A percentile compares a stretch with the other conserved stretches of the same genome.
Conservation (phyloP, 2,888 invertebrate genomes). For the Acrobasis repandana region DNA sequence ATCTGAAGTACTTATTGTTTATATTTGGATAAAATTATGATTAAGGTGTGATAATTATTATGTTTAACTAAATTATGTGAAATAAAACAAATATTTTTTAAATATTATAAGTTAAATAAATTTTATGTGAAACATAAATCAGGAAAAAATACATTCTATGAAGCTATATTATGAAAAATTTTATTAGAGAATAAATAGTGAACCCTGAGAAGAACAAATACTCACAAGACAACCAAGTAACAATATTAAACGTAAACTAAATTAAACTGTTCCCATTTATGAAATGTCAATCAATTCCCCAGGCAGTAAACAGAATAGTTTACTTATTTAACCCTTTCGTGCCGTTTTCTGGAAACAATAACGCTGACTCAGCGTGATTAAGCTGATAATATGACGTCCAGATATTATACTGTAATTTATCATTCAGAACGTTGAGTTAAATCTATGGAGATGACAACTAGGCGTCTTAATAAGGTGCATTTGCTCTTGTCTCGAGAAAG, state of each 20-base stretch:
- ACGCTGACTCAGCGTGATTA: constrained; percentile 45
- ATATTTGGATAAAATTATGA: no score
- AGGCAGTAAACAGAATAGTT: constrained; percentile 25
- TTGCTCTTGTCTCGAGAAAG: no score
- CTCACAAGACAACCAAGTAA: neutral
- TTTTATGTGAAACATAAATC: no score
- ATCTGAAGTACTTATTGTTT: no score
- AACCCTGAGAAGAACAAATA: neutral
- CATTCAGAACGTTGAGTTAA: constrained; percentile 36
- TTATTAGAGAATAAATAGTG: neutral
- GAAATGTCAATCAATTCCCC: constrained; percentile 14
- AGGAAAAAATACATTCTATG: no score
- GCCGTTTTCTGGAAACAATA: constrained; percentile 34
- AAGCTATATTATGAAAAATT: no score
- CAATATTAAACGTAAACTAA: neutral
- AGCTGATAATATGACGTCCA: constrained; percentile 44
- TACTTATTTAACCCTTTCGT: constrained; percentile 28
- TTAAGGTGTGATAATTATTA: no score
- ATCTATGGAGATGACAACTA: neutral
- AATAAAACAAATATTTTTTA: no score
- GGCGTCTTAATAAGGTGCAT: no score
- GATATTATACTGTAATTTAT: constrained; percentile 67
- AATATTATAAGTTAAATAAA: no score
- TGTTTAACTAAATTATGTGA: no score
- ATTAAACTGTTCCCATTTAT: constrained; percentile 13